Base-by-base conservation (phyloP, 2,888 invertebrate genomes). In the Zaprionus bogoriensis region DNA sequence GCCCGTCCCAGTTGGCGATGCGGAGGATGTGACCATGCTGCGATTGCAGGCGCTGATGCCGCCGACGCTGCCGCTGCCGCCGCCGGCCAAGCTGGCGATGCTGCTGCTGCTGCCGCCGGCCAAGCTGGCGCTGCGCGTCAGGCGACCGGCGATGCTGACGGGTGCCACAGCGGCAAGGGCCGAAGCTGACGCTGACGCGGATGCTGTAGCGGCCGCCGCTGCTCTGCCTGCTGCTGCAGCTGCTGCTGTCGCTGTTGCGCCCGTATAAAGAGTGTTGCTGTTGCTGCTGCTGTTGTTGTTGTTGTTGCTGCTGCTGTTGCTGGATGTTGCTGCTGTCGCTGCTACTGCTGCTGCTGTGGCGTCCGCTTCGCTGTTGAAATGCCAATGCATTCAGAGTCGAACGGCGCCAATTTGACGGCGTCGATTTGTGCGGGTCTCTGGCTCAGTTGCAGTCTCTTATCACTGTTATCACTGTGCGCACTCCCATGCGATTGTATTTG, bases 361-460 rank as follows among this genome's bases (percentile, higher is more conserved):
- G 38, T 45, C 50, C 55, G 55, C 44, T 60, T 79, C 87, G 71
- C 84, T 88, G 59, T 87, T 88, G 83, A 90, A 87, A 88, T 59
- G 66, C 28, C 66, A 47, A 54, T 90, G 90, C 90, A 91, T 90
- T 88, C 89, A 89, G 58, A 83, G 73, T 82, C 88, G 80, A 83
- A 84, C 47, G 90, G 90, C 73, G 90, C 89, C 89, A 90, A 90
- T 89, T 90, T 90, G 89, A 75, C 84, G 83, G 75, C 28, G 25
- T 20, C 9, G 17, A 4, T 47, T 57, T 61, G 46, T 73, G 68
- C 67, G 58, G 68, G 36, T 39, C n/a, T 1, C 14, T 19, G 27
- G 44, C 14, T 27, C 22, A n/a, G 27, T 25, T 23, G 10, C 32
- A 14, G 4, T 28, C 27, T n/a, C 4, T 41, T 36, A 6, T 23